Base-by-base conservation (phyloP, 1,140 invertebrate species). In the Formica exsecta region DNA sequence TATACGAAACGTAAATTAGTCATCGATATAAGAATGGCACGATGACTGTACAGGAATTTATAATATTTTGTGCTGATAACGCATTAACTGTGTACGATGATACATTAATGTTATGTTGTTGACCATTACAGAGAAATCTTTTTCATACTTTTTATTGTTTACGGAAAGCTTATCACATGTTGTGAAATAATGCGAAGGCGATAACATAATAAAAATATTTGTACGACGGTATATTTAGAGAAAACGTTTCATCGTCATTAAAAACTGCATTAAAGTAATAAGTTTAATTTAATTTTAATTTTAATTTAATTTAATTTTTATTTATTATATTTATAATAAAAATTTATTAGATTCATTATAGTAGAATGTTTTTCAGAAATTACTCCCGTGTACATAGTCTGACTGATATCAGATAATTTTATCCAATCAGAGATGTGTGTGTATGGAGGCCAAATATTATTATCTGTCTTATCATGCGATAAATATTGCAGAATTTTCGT, bases 401-500 rank as follows among this genome's bases (percentile, higher is more conserved):
- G 54, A 59, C 36, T 70, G 66, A 48, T 74, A 74, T 74, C 54
- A 70, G 76, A 36, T 77, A 48, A 77, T 70, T 68, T 80, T 29
- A 66, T 36, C 48, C 48, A 51, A 9, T 51, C 48, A 51, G 48
- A 51, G 13, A 68, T 13, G 22, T 25, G n/a, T 44, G 44, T 13
- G 16, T 25, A 13, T 44, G 44, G 22, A 68, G 25, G 29, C 8
- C 32, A 83, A 74, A 83, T 73, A 83, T 73, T 59, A 81, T 61
- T 61, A 74, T 83, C 79, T 62, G 38, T 61, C 38, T 83, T 83
- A 36, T 83, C 54, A n/a, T 11, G 41, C 16, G 79, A 83, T 61
- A 73, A 59, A 16, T 22, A 70, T 70, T 16, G 79, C 25, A 41
- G 32, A 41, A 32, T 22, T 83, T 25, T 83, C 44, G 36, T 4